Evolutionary conservation across 35 echinoderm and acorn worm genomes (phyloP).

Genomic region (Ophiothrix spiculata): DNA sequence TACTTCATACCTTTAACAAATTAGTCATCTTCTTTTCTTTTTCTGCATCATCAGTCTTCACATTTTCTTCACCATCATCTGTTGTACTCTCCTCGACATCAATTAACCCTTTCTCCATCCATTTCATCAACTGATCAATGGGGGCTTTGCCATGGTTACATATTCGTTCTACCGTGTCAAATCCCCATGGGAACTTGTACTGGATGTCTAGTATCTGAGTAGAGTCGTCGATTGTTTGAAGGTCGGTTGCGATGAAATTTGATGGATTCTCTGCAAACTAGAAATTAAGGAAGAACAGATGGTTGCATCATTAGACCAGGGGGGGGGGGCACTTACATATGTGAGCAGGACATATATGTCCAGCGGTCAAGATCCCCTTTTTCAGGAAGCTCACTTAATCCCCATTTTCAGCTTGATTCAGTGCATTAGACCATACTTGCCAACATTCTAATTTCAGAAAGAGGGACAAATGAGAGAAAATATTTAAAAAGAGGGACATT

Average conservation of each 20-base stretch:
- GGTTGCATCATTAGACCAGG: too few relatives aligned
- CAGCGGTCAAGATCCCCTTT: too few relatives aligned
- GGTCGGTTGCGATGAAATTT: background rate
- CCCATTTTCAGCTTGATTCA: too few relatives aligned
- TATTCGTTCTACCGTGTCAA: background rate
- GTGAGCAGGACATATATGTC: too few relatives aligned
- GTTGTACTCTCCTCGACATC: background rate
- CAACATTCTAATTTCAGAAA: too few relatives aligned
- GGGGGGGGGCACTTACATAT: too few relatives aligned
- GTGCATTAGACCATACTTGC: too few relatives aligned
- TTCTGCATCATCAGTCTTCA: background rate
- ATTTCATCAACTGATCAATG: background rate
- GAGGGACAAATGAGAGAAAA: too few relatives aligned
- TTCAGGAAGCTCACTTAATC: too few relatives aligned
- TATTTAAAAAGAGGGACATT: too few relatives aligned
- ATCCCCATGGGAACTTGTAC: background rate
- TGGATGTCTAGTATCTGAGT: background rate
- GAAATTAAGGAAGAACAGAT: too few relatives aligned
- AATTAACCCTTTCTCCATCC: background rate
- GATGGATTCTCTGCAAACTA: conserved; percentile 15
- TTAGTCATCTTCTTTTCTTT: background rate
- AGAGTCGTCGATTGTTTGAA: background rate
- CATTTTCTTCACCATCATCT: background rate
- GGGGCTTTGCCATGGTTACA: background rate
- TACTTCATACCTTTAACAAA: background rate